phyloP scores from a whole-genome alignment of 1,140 invertebrate species.

The Venturia canescens region DNA sequence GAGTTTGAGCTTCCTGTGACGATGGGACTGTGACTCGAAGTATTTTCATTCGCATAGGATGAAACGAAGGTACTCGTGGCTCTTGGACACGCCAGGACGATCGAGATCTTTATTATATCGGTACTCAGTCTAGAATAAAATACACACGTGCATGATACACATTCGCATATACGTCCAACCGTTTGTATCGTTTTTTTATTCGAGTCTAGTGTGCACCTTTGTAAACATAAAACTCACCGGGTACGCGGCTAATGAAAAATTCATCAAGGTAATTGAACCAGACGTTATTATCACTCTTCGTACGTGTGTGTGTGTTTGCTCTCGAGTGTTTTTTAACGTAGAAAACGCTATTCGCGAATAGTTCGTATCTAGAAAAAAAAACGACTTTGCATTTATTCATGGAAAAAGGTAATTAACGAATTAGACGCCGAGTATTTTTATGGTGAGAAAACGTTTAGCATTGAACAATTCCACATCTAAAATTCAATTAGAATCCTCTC shows the following conservation, averaged over 20 bases:
- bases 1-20: not conserved
- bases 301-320: not conserved
- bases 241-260: constrained; percentile 63
- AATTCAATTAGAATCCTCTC: too few species aligned
- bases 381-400: not conserved
- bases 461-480: not conserved
- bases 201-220: constrained; percentile 32
- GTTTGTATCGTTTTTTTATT: not conserved
- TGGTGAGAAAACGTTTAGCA: constrained; percentile 3
- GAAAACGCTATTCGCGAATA: constrained; percentile 1
- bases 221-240: constrained; percentile 58
- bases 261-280: constrained; percentile 64
- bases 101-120: constrained; percentile 61
- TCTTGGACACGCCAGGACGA: constrained; percentile 3
- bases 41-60: constrained; percentile 13
- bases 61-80: not conserved
- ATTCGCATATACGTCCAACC: not conserved
- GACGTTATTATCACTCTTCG: constrained; percentile 53
- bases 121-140: not conserved
- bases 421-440: not conserved
- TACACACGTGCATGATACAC: not conserved
- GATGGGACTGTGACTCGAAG: constrained; percentile 1
- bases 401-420: constrained; percentile 3
- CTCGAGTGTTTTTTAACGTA: not conserved
- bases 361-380: constrained; percentile 8